A percentile compares a stretch with the other conserved stretches of the same genome.
phyloP scores from a whole-genome alignment of 2,888 invertebrate species.

The Nymphalis urticae region DNA sequence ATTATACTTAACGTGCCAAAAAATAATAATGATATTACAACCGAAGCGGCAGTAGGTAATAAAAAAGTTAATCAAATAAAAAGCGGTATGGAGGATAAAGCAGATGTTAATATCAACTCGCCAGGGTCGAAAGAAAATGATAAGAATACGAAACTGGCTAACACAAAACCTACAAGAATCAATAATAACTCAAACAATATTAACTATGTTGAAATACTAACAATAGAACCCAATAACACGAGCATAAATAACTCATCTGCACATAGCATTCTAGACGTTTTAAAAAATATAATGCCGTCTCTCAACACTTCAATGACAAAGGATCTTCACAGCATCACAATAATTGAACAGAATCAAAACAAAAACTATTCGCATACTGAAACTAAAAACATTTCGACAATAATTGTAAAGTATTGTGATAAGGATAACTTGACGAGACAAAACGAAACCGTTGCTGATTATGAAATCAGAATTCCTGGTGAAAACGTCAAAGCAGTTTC shows the following conservation, averaged over 20 bases:
- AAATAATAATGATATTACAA: slow-evolving; percentile 28
- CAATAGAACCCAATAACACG: slow-evolving; percentile 70
- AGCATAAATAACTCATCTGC: slow-evolving; percentile 55
- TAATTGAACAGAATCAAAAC: slow-evolving; percentile 69
- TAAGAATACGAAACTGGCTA: slow-evolving; percentile 20
- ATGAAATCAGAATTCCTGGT: slow-evolving; percentile 36
- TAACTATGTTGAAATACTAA: slow-evolving; percentile 68
- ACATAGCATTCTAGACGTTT: slow-evolving; percentile 66
- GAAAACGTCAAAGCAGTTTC: slow-evolving; percentile 38
- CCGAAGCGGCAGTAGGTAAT: slow-evolving; percentile 40
- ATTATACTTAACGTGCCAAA: slow-evolving; percentile 59
- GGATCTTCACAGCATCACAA: slow-evolving; percentile 71
- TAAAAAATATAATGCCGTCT: slow-evolving; percentile 74
- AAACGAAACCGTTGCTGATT: not conserved
- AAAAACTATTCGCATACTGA: slow-evolving; percentile 65
- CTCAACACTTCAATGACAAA: slow-evolving; percentile 69
- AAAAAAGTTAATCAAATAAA: slow-evolving; percentile 53
- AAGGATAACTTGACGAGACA: slow-evolving; percentile 45
- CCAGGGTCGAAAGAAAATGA: slow-evolving; percentile 25
- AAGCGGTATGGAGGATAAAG: slow-evolving; percentile 66
- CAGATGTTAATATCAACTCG: slow-evolving; percentile 44
- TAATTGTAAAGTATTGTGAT: slow-evolving; percentile 73
- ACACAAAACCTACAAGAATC: slow-evolving; percentile 29
- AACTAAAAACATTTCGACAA: slow-evolving; percentile 71
- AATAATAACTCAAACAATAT: slow-evolving; percentile 45